Evolutionary conservation across 2,797 vertebrate species (phyloP).

Genomic region (Taenioides sp.): DNA sequence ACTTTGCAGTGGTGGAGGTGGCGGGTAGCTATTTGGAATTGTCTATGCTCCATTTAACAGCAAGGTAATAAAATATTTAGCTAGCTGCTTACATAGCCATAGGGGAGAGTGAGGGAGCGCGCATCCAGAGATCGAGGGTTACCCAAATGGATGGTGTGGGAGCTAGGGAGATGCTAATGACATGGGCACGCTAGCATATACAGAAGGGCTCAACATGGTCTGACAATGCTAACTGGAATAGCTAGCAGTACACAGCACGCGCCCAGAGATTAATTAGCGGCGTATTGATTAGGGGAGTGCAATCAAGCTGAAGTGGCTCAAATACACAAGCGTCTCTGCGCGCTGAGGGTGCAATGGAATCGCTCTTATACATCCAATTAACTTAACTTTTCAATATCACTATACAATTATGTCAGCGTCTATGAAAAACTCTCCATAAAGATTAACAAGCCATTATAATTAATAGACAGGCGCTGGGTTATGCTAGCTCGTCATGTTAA

Average conservation of each 20-base stretch:
- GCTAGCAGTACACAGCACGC: slow-evolving; percentile 31
- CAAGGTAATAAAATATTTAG: slow-evolving; percentile 78
- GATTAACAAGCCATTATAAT: slow-evolving; percentile 10
- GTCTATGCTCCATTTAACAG: slow-evolving; percentile 70
- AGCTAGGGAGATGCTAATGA: slow-evolving; percentile 68
- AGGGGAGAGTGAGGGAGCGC: slow-evolving; percentile 36
- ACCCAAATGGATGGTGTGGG: slow-evolving; percentile 67
- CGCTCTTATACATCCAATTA: slow-evolving; percentile 8
- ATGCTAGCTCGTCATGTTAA: not conserved
- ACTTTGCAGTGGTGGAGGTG: slow-evolving; percentile 43
- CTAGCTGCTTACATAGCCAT: slow-evolving; percentile 71
- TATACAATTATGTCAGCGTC: not conserved
- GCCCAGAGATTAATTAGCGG: slow-evolving; percentile 64
- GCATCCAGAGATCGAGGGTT: slow-evolving; percentile 21
- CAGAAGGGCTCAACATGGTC: slow-evolving; percentile 56
- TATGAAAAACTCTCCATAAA: slow-evolving; percentile 7
- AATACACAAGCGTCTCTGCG: slow-evolving; percentile 1
- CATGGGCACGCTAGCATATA: slow-evolving; percentile 57
- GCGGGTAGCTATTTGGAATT: slow-evolving; percentile 57
- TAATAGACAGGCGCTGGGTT: not conserved
- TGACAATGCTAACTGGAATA: slow-evolving; percentile 53
- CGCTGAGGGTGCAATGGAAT: slow-evolving; percentile 4
- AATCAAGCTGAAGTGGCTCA: slow-evolving; percentile 27
- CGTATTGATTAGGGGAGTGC: slow-evolving; percentile 51
- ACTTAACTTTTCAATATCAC: slow-evolving; percentile 10